These are phyloP conservation scores for Drosophila paracracens DNA, from an alignment of 2,888 invertebrate species.

Conservation along the genomic window DNA sequence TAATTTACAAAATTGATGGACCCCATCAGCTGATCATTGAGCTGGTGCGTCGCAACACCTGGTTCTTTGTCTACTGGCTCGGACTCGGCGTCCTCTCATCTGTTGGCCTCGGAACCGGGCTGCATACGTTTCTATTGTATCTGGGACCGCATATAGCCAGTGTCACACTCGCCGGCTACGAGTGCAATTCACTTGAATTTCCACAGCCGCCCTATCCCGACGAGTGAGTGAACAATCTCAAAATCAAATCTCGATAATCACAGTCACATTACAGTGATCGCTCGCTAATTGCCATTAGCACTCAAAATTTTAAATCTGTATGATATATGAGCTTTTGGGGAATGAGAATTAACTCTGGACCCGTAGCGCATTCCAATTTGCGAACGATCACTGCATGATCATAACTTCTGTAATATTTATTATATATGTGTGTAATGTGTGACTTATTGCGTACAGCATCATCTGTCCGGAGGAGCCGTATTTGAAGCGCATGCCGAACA, in stretches of 20 bases:
- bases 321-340: not conserved
- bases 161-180: constrained; percentile 99
- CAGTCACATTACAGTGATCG: not conserved
- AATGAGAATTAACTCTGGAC: not conserved
- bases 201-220: constrained; percentile 99
- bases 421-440: not conserved
- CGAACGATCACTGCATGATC: not conserved
- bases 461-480: constrained; percentile 93
- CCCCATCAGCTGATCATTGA: constrained; percentile 84
- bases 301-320: not conserved
- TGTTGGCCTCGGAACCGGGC: constrained; percentile 98
- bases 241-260: not conserved
- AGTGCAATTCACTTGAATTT: constrained; percentile 97
- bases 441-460: constrained; percentile 88
- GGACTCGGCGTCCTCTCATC: constrained; percentile 97
- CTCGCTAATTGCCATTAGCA: not conserved
- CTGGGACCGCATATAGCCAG: constrained; percentile 99
- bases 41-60: constrained; percentile 83
- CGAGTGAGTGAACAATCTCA: constrained; percentile 88
- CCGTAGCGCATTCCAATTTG: not conserved
- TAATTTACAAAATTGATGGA: constrained; percentile 84
- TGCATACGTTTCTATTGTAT: constrained; percentile 99
- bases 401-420: not conserved
- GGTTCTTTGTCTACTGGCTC: constrained; percentile 92
- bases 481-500: constrained; percentile 88